A percentile compares a stretch with the other conserved stretches of the same genome.
These are phyloP conservation scores for Lepidocolaptes lacrymiger DNA, from an alignment of 2,797 vertebrate species.

Conservation along the genomic window DNA sequence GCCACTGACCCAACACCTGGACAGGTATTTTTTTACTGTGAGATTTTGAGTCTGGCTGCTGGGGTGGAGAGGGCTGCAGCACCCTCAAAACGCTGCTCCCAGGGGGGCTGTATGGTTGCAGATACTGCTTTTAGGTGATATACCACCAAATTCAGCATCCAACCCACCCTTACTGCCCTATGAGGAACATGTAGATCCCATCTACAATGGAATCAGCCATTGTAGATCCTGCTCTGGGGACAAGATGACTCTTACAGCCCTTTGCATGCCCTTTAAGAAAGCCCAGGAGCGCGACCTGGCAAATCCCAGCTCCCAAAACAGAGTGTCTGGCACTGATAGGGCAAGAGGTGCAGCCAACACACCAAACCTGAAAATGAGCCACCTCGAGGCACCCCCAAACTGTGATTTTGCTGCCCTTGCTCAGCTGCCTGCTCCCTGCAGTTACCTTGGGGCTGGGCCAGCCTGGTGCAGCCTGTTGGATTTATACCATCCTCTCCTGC, in stretches of 20 bases:
- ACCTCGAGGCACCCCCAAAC: not conserved
- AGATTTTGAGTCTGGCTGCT: not conserved
- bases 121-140: not conserved
- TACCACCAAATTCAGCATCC: not conserved
- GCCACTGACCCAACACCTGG: accelerated
- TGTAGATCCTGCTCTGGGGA: not conserved
- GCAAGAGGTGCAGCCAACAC: not conserved
- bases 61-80: accelerated
- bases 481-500: not conserved
- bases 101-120: accelerated
- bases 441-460: not conserved
- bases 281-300: accelerated
- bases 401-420: not conserved
- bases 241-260: accelerated
- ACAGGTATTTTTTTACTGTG: not conserved
- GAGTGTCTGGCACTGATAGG: not conserved
- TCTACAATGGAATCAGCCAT: not conserved
- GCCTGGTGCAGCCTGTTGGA: not conserved
- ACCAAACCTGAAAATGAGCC: accelerated
- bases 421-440: not conserved
- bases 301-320: not conserved
- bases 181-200: not conserved
- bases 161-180: accelerated
- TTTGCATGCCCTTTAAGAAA: not conserved
- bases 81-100: accelerated